phyloP scores from a whole-genome alignment of 1,140 invertebrate species.

The Ceratina calcarata region DNA sequence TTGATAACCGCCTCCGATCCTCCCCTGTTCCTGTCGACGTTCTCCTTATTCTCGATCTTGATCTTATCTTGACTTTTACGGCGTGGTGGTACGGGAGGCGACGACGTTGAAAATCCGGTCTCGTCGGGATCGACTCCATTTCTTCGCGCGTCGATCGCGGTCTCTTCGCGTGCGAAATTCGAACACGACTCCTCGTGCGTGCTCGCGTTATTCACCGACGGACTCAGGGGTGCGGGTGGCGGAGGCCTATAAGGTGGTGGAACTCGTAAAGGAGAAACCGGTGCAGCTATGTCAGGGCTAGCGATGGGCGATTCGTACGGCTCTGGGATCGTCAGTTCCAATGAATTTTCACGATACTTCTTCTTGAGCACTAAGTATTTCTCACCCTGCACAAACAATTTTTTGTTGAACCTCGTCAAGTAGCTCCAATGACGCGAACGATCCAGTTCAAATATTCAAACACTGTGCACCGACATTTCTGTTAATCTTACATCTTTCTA shows the following conservation, averaged over 20 bases:
- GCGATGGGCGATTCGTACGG: conserved; percentile 62
- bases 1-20: conserved; percentile 68
- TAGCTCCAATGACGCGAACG: no score
- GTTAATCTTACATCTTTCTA: no score
- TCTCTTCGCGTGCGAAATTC: conserved; percentile 53
- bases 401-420: not conserved
- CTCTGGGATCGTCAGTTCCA: conserved; percentile 68
- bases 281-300: conserved; percentile 69
- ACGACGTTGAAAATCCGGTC: conserved; percentile 54
- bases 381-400: conserved; percentile 82
- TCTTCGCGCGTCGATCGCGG: conserved; percentile 25
- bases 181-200: conserved; percentile 38
- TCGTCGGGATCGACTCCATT: conserved; percentile 47
- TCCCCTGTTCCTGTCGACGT: conserved; percentile 65
- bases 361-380: conserved; percentile 92
- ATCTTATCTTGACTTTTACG: conserved; percentile 81
- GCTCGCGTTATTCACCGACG: conserved; percentile 33
- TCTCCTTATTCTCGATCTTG: conserved; percentile 80
- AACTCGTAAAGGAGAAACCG: conserved; percentile 76
- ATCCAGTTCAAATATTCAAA: no score
- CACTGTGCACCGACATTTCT: no score
- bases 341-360: conserved; percentile 83
- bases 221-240: conserved; percentile 81
- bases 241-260: conserved; percentile 86
- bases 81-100: conserved; percentile 82